Evolutionary conservation across 2,797 vertebrate species (phyloP).

Genomic region (Schizopygopsis malacanthus): DNA sequence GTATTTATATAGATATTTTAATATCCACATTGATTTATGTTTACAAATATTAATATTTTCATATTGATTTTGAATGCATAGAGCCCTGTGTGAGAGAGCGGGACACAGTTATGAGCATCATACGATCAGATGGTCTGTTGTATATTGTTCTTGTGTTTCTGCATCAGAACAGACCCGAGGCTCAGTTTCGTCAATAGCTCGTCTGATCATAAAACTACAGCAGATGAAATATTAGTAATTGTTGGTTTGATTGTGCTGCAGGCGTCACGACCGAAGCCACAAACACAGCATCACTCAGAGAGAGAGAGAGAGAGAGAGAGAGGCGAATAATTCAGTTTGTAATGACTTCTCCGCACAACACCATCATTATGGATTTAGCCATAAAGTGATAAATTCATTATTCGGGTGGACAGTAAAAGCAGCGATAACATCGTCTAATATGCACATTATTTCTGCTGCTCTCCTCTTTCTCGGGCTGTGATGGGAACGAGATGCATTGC

Average conservation of each 20-base stretch:
- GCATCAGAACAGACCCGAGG: not conserved
- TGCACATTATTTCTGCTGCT: slow-evolving; percentile 63
- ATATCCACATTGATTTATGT: not conserved
- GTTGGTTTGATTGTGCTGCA: not conserved
- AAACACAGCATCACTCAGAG: slow-evolving; percentile 73
- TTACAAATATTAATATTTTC: not conserved
- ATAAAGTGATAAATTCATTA: slow-evolving; percentile 84
- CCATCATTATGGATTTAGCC: slow-evolving; percentile 82
- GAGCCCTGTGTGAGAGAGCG: not conserved
- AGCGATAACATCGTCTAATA: slow-evolving; percentile 72
- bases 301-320: slow-evolving; percentile 39
- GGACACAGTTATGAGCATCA: not conserved
- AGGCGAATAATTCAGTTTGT: slow-evolving; percentile 76
- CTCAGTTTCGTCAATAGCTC: not conserved
- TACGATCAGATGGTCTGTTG: not conserved
- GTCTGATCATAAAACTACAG: not conserved
- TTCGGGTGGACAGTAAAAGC: slow-evolving; percentile 73
- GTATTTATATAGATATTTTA: not conserved
- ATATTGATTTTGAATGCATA: not conserved
- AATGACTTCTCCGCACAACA: slow-evolving; percentile 83
- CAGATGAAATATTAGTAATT: not conserved
- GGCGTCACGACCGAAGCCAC: slow-evolving; percentile 71
- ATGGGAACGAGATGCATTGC: slow-evolving; percentile 38
- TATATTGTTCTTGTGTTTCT: not conserved
- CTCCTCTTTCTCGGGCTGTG: slow-evolving; percentile 30